Percentiles rank a stretch among this genome's conserved stretches.
Conservation (phyloP, 2,797 vertebrate species). For the Tokudaia tokunoshimensis region DNA sequence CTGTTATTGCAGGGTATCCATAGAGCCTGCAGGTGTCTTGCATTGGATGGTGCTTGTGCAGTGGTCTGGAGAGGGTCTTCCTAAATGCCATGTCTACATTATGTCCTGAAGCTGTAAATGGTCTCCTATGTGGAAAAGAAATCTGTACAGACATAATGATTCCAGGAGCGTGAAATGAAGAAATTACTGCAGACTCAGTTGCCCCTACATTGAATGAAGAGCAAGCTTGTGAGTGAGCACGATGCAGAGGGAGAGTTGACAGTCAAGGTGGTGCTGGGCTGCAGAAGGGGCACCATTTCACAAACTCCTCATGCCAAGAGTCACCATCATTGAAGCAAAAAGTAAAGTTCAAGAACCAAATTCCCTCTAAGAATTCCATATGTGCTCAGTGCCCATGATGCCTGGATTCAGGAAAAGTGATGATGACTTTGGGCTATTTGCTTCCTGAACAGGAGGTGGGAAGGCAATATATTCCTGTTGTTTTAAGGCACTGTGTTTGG, state of each 20-base stretch:
- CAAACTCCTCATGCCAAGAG: background rate
- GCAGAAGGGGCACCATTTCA: background rate
- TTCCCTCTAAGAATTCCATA: background rate
- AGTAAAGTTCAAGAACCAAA: background rate
- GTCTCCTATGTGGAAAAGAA: background rate
- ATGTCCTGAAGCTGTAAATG: background rate
- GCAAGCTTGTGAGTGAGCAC: background rate
- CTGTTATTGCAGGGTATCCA: background rate
- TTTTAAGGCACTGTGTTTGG: background rate
- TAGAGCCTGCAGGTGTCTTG: background rate
- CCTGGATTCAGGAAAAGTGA: background rate
- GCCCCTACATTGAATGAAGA: background rate
- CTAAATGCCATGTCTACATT: background rate
- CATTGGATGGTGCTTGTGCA: background rate
- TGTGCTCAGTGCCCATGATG: fast-evolving
- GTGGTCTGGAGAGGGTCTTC: fast-evolving
- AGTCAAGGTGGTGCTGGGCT: too few species aligned
- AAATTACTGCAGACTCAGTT: background rate
- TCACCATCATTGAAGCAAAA: background rate
- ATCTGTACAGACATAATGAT: background rate
- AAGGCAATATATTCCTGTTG: background rate
- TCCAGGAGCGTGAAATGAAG: background rate
- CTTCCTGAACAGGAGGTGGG: background rate
- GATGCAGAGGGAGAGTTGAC: background rate
- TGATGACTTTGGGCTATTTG: background rate